phyloP scores from a whole-genome alignment of 1,140 invertebrate species.

The Drosophila malerkotliana region DNA sequence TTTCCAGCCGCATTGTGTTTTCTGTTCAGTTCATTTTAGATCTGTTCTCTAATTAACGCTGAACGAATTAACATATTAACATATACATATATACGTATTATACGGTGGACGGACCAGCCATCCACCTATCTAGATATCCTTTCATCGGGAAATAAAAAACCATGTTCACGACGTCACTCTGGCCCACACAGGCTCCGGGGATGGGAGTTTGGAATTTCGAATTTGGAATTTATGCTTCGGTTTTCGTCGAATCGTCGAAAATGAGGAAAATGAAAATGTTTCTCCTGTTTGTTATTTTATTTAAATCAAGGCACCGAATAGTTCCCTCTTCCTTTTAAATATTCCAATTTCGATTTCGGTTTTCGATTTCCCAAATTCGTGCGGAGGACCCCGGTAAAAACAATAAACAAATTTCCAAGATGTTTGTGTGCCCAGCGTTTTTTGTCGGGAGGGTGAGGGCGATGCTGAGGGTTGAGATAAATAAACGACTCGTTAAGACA shows the following conservation, averaged over 20 bases:
- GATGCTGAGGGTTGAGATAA: slow-evolving; percentile 59
- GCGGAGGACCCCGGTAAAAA: slow-evolving; percentile 58
- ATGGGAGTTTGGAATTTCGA: slow-evolving; percentile 1
- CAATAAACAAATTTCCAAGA: slow-evolving; percentile 76
- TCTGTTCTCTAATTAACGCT: slow-evolving; percentile 58
- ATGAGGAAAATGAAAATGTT: slow-evolving; percentile 30
- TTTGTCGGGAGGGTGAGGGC: slow-evolving; percentile 33
- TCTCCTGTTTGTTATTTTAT: slow-evolving; percentile 58
- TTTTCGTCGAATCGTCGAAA: slow-evolving; percentile 54
- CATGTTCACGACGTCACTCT: slow-evolving; percentile 61
- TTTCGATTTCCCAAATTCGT: slow-evolving; percentile 54
- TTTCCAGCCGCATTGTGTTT: slow-evolving; percentile 27
- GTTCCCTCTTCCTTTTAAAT: slow-evolving; percentile 52
- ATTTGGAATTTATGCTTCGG: slow-evolving; percentile 67
- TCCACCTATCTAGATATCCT: slow-evolving; percentile 48
- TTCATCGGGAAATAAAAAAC: slow-evolving; percentile 64
- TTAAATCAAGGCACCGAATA: slow-evolving; percentile 75
- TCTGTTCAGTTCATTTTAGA: slow-evolving; percentile 8
- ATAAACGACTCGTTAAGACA: slow-evolving; percentile 80
- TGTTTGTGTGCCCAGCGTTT: slow-evolving; percentile 58
- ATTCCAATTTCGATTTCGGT: slow-evolving; percentile 29
- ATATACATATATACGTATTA: slow-evolving; percentile 7
- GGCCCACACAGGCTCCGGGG: slow-evolving; percentile 36
- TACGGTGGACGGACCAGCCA: background rate
- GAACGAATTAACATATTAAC: slow-evolving; percentile 69